Evolutionary conservation across 2,888 invertebrate species (phyloP).

Genomic region (Leucophenga montana): DNA sequence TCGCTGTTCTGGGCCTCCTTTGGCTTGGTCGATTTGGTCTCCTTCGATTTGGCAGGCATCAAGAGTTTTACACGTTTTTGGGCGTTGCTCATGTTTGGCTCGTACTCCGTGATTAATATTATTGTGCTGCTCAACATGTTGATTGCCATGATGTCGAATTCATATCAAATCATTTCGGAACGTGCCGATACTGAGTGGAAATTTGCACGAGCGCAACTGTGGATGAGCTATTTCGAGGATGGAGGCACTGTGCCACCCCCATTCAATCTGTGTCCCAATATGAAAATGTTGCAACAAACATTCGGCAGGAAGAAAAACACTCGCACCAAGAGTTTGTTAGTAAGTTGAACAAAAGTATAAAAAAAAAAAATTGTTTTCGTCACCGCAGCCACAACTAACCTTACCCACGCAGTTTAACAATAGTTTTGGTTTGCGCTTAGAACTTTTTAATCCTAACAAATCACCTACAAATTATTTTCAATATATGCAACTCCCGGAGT

Average conservation of each 20-base stretch:
- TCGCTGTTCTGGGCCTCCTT: constrained; percentile 99
- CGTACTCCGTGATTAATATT: constrained; percentile 97
- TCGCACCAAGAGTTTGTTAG: constrained; percentile 78
- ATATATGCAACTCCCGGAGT: constrained; percentile 51
- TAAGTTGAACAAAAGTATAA: constrained; percentile 68
- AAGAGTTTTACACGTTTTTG: constrained; percentile 97
- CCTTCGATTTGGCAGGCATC: constrained; percentile 94
- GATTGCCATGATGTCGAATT: constrained; percentile 99
- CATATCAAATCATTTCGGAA: constrained; percentile 97
- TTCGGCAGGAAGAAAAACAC: constrained; percentile 73
- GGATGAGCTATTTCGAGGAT: constrained; percentile 98
- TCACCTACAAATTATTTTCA: constrained; percentile 58
- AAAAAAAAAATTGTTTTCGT: background rate
- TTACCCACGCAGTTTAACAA: constrained; percentile 11
- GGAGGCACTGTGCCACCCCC: constrained; percentile 94
- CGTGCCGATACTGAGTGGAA: constrained; percentile 98
- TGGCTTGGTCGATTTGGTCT: constrained; percentile 93
- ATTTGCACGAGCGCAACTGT: constrained; percentile 94
- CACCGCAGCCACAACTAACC: constrained; percentile 8
- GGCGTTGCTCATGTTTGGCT: constrained; percentile 98
- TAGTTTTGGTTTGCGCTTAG: constrained; percentile 1
- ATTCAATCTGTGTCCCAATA: constrained; percentile 93
- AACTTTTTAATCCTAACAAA: constrained; percentile 40
- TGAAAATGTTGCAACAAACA: constrained; percentile 79
- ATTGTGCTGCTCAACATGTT: constrained; percentile 97